A percentile compares a stretch with the other conserved stretches of the same genome.
Conservation (phyloP, 2,113 vertebrate genomes). For the Baryphthengus martii region DNA sequence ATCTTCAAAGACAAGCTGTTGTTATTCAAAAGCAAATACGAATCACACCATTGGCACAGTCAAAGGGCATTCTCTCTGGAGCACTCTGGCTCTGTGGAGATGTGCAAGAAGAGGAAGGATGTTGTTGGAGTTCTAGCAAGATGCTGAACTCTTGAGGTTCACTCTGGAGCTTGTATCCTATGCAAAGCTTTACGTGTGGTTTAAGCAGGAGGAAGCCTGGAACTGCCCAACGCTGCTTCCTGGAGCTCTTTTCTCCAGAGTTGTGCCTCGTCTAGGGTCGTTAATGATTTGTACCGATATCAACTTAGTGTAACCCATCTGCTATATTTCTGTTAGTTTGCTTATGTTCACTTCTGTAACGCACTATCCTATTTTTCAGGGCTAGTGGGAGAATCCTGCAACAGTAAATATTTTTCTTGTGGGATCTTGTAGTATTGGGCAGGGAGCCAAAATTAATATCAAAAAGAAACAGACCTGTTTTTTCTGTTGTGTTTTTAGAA, state of each 20-base stretch:
- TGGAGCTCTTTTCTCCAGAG: background rate
- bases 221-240: background rate
- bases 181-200: background rate
- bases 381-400: background rate
- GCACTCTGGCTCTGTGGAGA: background rate
- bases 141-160: background rate
- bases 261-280: no score
- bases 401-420: background rate
- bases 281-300: background rate
- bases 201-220: background rate
- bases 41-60: background rate
- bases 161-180: background rate
- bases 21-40: background rate
- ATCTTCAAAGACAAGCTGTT: background rate
- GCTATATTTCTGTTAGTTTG: background rate
- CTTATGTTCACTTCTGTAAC: background rate
- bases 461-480: background rate
- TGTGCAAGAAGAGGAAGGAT: background rate
- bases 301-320: background rate
- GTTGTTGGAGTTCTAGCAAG: background rate
- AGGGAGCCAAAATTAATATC: background rate
- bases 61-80: background rate
- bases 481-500: background rate
- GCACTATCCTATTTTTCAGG: background rate
- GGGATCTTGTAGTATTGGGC: background rate